A percentile compares a stretch with the other conserved stretches of the same genome.
These are phyloP conservation scores for Manacus vitellinus DNA, from an alignment of 2,113 vertebrate species.

Conservation along the genomic window DNA sequence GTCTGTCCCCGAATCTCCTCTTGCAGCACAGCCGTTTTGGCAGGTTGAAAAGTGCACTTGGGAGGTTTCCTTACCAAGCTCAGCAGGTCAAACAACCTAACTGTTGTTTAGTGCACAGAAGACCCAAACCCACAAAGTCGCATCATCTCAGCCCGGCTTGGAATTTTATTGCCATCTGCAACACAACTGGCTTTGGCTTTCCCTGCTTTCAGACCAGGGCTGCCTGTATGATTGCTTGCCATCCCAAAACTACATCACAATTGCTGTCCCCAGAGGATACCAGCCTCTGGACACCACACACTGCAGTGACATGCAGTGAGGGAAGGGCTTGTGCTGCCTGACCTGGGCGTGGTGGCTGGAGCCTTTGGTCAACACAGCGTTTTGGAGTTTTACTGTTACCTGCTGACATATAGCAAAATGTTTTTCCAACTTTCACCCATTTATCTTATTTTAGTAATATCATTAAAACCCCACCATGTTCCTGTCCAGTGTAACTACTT, in stretches of 20 bases:
- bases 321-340: neutral
- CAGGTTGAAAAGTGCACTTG: neutral
- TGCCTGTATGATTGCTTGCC: too few species aligned
- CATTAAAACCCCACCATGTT: neutral
- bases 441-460: neutral
- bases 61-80: neutral
- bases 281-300: neutral
- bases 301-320: neutral
- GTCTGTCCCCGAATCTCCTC: neutral
- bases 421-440: neutral
- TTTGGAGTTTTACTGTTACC: neutral
- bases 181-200: neutral
- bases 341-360: neutral
- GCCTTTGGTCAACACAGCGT: accelerated
- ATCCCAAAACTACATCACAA: neutral
- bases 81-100: neutral
- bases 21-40: neutral
- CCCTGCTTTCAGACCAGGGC: neutral
- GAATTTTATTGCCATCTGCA: neutral
- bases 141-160: accelerated
- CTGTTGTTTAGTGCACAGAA: neutral
- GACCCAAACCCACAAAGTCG: neutral
- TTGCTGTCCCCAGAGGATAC: neutral
- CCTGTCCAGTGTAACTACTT: neutral
- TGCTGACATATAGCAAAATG: neutral